phyloP scores from a whole-genome alignment of 2,797 vertebrate genomes.

The Etheostoma perlongum region DNA sequence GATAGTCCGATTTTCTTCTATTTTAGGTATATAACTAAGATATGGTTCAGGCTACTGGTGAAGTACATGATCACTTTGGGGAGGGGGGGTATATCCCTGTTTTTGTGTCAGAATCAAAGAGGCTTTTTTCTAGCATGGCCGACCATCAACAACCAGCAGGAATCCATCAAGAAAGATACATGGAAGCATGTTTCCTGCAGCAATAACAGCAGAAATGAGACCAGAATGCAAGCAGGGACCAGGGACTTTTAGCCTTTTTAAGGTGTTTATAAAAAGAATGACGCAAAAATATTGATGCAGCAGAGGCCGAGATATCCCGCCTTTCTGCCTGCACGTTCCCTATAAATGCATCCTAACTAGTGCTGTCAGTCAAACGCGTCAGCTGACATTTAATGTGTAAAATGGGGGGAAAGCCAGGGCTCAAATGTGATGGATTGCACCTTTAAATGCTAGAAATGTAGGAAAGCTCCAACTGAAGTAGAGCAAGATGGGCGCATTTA shows the following conservation, averaged over 20 bases:
- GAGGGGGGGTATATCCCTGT: too few species aligned
- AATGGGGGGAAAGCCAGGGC: background rate
- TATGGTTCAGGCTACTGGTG: too few species aligned
- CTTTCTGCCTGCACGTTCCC: too few species aligned
- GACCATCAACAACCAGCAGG: background rate
- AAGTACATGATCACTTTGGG: too few species aligned
- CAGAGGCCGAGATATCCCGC: background rate
- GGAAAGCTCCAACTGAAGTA: conserved; percentile 11
- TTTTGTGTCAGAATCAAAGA: too few species aligned
- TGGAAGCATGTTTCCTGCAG: background rate
- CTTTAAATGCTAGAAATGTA: background rate
- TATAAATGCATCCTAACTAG: too few species aligned
- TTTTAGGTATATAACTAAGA: too few species aligned
- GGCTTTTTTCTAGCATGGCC: too few species aligned
- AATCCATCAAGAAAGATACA: background rate
- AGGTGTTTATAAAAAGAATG: background rate
- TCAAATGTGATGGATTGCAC: background rate
- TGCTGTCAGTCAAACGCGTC: too few species aligned
- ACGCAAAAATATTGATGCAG: background rate
- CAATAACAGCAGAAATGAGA: background rate
- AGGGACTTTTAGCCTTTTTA: background rate
- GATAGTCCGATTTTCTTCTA: too few species aligned
- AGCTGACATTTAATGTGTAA: background rate
- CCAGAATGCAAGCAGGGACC: background rate
- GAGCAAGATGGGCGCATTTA: background rate